Evolutionary conservation across 1,140 invertebrate species (phyloP).

Genomic region (Fopius arisanus): DNA sequence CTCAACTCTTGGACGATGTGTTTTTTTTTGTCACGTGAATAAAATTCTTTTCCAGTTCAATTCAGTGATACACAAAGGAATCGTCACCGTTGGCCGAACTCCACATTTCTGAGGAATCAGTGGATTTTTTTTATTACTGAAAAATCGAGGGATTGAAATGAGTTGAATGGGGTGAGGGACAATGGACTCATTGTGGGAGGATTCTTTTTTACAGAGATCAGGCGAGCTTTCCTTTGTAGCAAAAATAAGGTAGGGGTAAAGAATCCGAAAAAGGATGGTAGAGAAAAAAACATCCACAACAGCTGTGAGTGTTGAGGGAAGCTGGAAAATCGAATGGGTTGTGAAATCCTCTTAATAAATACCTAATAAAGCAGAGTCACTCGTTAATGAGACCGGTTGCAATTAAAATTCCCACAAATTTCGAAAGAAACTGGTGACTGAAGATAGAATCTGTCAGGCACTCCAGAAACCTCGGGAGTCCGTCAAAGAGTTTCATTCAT

Average conservation of each 20-base stretch:
- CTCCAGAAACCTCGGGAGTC: slow-evolving; percentile 41
- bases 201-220: background rate
- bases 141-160: slow-evolving; percentile 3
- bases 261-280: background rate
- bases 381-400: background rate
- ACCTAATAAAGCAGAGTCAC: background rate
- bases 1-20: background rate
- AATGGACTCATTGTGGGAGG: slow-evolving; percentile 5
- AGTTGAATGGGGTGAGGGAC: background rate
- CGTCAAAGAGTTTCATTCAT: slow-evolving; percentile 63
- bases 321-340: background rate
- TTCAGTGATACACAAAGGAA: background rate
- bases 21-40: background rate
- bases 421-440: background rate
- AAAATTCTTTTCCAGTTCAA: background rate
- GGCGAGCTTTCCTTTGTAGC: background rate
- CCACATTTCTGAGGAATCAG: background rate
- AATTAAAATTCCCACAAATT: background rate
- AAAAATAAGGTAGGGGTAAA: background rate
- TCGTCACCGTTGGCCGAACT: background rate
- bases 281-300: background rate
- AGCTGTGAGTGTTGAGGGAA: background rate
- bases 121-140: background rate
- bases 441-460: slow-evolving; percentile 38
- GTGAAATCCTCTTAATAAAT: too few relatives aligned